A percentile compares a stretch with the other conserved stretches of the same genome.
Conservation (phyloP, 2,888 invertebrate genomes). For the Cartodere bifasciata region DNA sequence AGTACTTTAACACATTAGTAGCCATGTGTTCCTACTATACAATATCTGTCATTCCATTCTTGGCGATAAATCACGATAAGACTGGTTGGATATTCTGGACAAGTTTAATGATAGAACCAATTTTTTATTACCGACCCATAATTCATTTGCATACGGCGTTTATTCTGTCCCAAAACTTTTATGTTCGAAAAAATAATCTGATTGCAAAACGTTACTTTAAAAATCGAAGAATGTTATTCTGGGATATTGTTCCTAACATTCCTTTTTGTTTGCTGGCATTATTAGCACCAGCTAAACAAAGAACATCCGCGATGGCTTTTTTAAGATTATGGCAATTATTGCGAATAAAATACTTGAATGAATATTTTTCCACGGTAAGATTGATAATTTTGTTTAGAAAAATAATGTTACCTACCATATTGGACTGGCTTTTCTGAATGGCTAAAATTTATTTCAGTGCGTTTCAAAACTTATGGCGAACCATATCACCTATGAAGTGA, state of each 20-base stretch:
- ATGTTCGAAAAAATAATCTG: slow-evolving; percentile 25
- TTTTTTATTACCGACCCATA: slow-evolving; percentile 37
- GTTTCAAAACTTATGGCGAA: too few relatives aligned
- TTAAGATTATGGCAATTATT: slow-evolving; percentile 7
- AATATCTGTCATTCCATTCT: slow-evolving; percentile 8
- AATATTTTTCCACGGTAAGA: slow-evolving; percentile 9
- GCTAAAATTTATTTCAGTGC: too few relatives aligned
- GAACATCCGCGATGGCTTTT: background rate
- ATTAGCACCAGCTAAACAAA: slow-evolving; percentile 4
- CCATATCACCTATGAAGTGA: too few relatives aligned
- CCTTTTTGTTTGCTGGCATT: slow-evolving; percentile 4
- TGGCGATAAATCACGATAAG: too few relatives aligned
- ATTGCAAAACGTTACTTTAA: slow-evolving; percentile 16
- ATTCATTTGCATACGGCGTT: slow-evolving; percentile 39
- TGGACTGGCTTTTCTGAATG: too few relatives aligned
- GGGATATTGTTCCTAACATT: slow-evolving; percentile 10
- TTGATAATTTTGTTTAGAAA: too few relatives aligned
- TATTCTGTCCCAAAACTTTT: slow-evolving; percentile 40
- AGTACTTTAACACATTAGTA: too few relatives aligned
- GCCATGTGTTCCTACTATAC: too few relatives aligned
- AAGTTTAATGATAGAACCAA: too few relatives aligned
- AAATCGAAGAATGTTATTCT: slow-evolving; percentile 4
- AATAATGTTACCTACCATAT: too few relatives aligned
- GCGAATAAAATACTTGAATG: slow-evolving; percentile 7
- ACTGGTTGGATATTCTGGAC: too few relatives aligned